Conservation (phyloP, 2,797 vertebrate species). For the Propithecus deckenii region DNA sequence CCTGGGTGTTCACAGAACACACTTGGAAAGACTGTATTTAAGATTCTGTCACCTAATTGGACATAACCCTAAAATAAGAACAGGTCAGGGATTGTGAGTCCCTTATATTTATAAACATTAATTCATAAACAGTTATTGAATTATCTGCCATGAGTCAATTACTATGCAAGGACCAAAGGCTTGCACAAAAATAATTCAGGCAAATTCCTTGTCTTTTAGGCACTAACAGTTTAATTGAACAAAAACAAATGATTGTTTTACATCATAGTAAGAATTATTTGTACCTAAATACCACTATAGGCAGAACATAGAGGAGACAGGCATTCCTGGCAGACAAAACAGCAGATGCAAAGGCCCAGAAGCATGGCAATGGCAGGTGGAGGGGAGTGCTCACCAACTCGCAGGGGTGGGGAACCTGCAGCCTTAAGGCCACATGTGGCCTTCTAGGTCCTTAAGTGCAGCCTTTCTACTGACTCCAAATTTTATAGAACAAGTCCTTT, state of each 20-base stretch:
- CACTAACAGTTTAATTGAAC: background rate
- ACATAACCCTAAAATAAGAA: background rate
- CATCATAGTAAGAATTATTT: background rate
- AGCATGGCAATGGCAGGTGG: rapidly evolving
- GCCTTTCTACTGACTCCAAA: no score
- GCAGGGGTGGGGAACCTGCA: no score
- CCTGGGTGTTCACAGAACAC: background rate
- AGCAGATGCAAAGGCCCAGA: background rate
- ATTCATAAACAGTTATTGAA: background rate
- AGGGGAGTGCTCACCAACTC: rapidly evolving
- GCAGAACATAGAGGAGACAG: background rate
- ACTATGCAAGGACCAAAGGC: background rate
- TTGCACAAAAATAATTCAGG: background rate
- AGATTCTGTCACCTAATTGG: background rate
- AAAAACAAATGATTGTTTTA: background rate
- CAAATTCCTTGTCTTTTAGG: background rate
- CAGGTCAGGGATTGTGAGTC: background rate
- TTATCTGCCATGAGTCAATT: background rate
- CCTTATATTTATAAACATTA: background rate
- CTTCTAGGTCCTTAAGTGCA: no score
- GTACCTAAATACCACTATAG: background rate
- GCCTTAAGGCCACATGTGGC: no score
- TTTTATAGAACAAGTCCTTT: no score
- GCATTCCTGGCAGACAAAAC: background rate
- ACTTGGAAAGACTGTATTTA: background rate